phyloP scores from a whole-genome alignment of 2,797 vertebrate species.

The Falco berigora region DNA sequence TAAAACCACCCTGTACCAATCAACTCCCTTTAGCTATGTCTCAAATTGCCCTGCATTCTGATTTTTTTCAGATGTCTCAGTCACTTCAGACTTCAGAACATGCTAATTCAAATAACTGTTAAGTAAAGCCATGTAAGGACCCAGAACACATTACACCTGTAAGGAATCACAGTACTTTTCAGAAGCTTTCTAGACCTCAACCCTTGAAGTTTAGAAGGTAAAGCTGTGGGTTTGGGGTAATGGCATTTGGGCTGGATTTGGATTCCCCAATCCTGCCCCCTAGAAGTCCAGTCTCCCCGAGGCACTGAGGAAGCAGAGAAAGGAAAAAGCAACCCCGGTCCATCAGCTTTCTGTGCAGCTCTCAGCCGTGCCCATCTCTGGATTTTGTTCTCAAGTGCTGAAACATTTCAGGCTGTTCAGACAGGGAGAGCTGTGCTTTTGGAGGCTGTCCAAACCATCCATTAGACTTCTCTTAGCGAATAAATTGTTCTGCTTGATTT shows the following conservation, averaged over 20 bases:
- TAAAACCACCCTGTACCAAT: not conserved
- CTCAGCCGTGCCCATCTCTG: not conserved
- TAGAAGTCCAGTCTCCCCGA: not conserved
- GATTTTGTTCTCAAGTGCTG: conserved; percentile 24
- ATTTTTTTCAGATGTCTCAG: not conserved
- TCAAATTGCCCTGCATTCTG: not conserved
- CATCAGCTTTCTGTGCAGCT: accelerated
- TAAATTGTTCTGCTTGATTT: conserved; percentile 20
- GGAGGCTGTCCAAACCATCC: conserved; percentile 49
- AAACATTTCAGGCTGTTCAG: not conserved
- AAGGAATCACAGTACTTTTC: not conserved
- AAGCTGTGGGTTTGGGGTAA: not conserved
- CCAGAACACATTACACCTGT: not conserved
- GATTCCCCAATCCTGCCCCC: not conserved
- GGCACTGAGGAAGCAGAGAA: not conserved
- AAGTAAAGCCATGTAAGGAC: not conserved
- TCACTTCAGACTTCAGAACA: not conserved
- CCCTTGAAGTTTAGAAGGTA: not conserved
- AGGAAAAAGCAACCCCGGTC: not conserved
- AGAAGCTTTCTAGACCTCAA: not conserved
- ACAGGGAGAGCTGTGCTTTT: conserved; percentile 9
- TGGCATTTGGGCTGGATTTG: not conserved
- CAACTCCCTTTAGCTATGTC: not conserved
- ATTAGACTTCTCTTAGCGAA: conserved; percentile 27
- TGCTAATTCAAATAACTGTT: not conserved